Base-by-base conservation (phyloP, 2,113 vertebrate species). In the Ascaphus truei region DNA sequence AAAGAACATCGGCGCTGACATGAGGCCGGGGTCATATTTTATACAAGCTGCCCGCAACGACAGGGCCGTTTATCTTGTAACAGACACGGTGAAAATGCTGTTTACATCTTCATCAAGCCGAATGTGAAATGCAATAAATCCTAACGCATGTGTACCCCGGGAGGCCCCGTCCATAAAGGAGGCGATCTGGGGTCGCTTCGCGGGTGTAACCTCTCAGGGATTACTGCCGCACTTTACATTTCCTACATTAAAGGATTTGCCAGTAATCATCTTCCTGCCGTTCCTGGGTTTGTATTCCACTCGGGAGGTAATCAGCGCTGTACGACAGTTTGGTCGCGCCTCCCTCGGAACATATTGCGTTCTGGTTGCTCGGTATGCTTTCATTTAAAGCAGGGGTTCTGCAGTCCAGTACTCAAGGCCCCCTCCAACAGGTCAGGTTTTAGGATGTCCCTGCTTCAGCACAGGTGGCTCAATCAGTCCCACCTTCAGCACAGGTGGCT, bases 161-260 rank as follows among this genome's bases (percentile, higher is more conserved):
- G 37, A 51, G n/a, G n/a, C 43, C 23, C 7, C 66, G 37, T 59
- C 43, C 31, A 64, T 18, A n/a, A n/a, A n/a, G 22, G 23, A 27
- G 30, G 41, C 39, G 10, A 56, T 16, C 27, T 3, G 30, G 23
- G 36, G 36, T 45, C 64, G 22, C 18, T 41, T 15, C 16, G 10
- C 47, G 41, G 66, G 43, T 39, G 41, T 36, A 68, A 31, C 66
- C 53, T 18, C 55, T 48, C 66, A 37, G 55, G 65, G 59, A 68
- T 59, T 50, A 16, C 66, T n/a, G 39, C 52, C 57, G 18, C 23
- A 15, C 55, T 59, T 68, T 50, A 59, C 50, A 68, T 59, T 68
- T 68, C 59, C 65, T 41, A 59, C 66, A 68, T 68, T 59, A 59
- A 59, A 59, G 66, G 66, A 68, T 68, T 68, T 68, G 55, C 55